Conservation (phyloP, 2,113 vertebrate species). For the Hemiscyllium ocellatum region DNA sequence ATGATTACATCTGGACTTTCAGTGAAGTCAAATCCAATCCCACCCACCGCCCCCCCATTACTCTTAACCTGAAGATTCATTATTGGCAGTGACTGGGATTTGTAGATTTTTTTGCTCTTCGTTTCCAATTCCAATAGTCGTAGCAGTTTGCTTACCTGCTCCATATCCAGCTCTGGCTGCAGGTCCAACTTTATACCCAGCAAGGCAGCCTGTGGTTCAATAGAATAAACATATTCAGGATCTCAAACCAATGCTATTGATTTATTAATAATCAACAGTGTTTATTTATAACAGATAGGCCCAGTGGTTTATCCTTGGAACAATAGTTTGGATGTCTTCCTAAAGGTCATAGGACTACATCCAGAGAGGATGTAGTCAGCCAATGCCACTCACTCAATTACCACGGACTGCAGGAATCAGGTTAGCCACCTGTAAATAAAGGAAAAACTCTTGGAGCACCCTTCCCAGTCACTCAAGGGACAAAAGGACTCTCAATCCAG, state of each 20-base stretch:
- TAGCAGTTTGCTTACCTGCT: slow-evolving; percentile 64
- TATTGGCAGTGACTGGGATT: not conserved
- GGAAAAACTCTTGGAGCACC: not conserved
- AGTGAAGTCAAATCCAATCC: not conserved
- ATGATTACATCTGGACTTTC: not conserved
- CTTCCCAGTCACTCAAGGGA: not conserved
- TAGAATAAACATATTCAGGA: not conserved
- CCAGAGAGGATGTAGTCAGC: not conserved
- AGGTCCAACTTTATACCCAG: slow-evolving; percentile 64
- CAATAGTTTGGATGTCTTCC: not conserved
- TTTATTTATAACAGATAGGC: not conserved
- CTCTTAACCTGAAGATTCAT: not conserved
- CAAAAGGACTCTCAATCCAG: not conserved
- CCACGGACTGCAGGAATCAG: not conserved
- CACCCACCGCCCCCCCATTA: not conserved
- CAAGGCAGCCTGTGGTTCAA: slow-evolving; percentile 58
- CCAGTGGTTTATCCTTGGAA: not conserved
- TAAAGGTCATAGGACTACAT: not conserved
- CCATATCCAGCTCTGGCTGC: slow-evolving; percentile 66
- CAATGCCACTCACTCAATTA: not conserved
- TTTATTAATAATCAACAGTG: not conserved
- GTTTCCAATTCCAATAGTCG: no score
- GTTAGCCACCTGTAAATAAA: not conserved
- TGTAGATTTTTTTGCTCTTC: not conserved
- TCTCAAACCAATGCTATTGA: not conserved